Percentiles rank a stretch among this genome's conserved stretches.
Conservation (phyloP, 1,140 invertebrate species). For the Trachelipus rathkii region DNA sequence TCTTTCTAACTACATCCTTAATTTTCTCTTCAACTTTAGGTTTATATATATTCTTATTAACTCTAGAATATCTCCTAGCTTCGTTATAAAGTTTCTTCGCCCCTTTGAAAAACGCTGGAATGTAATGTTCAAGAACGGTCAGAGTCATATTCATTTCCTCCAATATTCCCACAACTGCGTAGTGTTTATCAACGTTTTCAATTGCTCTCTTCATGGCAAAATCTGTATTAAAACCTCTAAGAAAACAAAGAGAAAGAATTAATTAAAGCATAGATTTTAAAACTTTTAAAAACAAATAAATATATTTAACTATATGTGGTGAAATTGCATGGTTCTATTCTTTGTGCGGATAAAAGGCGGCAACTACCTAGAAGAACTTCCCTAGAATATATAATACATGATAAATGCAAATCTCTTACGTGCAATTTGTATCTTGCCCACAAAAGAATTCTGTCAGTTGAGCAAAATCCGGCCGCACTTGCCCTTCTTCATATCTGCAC, state of each 20-base stretch:
- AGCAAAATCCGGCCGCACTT: constrained; percentile 76
- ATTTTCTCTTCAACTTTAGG: constrained; percentile 77
- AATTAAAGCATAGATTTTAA: too few species aligned
- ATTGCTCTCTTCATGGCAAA: constrained; percentile 78
- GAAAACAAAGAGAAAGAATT: not conserved
- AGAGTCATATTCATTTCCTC: constrained; percentile 81
- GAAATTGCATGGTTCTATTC: too few species aligned
- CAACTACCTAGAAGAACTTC: too few species aligned
- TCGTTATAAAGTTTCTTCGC: constrained; percentile 74
- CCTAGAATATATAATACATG: too few species aligned
- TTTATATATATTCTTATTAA: constrained; percentile 81
- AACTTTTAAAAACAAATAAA: too few species aligned
- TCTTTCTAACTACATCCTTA: constrained; percentile 76
- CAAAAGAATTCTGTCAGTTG: constrained; percentile 81
- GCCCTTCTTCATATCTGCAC: constrained; percentile 74
- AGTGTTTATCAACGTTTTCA: constrained; percentile 74
- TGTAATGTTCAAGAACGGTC: constrained; percentile 74
- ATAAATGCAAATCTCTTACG: constrained; percentile 56
- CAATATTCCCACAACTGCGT: constrained; percentile 79
- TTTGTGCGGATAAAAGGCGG: too few species aligned
- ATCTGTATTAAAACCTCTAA: constrained; percentile 75
- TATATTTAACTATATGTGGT: too few species aligned
- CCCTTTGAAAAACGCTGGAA: constrained; percentile 76
- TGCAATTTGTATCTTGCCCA: constrained; percentile 78
- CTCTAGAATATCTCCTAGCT: constrained; percentile 67